phyloP scores from a whole-genome alignment of 2,797 vertebrate species.

The Cyprinodon diabolis region DNA sequence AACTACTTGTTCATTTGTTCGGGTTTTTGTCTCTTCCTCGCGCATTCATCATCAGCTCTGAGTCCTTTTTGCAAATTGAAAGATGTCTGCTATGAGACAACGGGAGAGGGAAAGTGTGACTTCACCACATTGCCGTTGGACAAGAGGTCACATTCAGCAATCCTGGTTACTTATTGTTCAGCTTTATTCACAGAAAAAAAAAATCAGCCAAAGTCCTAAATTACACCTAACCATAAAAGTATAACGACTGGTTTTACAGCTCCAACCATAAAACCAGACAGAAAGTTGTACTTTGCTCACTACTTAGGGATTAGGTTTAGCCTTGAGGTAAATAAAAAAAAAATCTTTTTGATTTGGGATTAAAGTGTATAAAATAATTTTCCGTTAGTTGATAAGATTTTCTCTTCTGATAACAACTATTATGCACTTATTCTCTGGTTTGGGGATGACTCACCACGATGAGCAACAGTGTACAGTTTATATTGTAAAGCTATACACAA shows the following conservation, averaged over 20 bases:
- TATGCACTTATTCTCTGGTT: background rate
- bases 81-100: slow-evolving; percentile 12
- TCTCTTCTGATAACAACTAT: background rate
- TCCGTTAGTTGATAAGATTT: too few relatives aligned
- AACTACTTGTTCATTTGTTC: slow-evolving; percentile 54
- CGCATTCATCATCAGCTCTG: slow-evolving; percentile 7
- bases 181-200: slow-evolving; percentile 18
- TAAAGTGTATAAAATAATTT: background rate
- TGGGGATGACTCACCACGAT: background rate
- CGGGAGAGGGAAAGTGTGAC: slow-evolving; percentile 28
- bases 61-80: background rate
- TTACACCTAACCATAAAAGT: slow-evolving; percentile 48
- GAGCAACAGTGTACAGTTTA: background rate
- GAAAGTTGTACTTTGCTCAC: slow-evolving; percentile 49
- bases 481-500: background rate
- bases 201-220: slow-evolving; percentile 36
- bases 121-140: slow-evolving; percentile 27
- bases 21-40: slow-evolving; percentile 32
- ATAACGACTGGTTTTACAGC: slow-evolving; percentile 51
- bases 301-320: slow-evolving; percentile 25
- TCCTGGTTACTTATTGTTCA: slow-evolving; percentile 65
- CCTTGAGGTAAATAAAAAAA: slow-evolving; percentile 18
- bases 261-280: slow-evolving; percentile 31
- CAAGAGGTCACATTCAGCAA: slow-evolving; percentile 16
- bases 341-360: background rate